A percentile compares a stretch with the other conserved stretches of the same genome.
Evolutionary conservation across 2,888 invertebrate genomes (phyloP).

Genomic region (Xestoiulus laeticollis): DNA sequence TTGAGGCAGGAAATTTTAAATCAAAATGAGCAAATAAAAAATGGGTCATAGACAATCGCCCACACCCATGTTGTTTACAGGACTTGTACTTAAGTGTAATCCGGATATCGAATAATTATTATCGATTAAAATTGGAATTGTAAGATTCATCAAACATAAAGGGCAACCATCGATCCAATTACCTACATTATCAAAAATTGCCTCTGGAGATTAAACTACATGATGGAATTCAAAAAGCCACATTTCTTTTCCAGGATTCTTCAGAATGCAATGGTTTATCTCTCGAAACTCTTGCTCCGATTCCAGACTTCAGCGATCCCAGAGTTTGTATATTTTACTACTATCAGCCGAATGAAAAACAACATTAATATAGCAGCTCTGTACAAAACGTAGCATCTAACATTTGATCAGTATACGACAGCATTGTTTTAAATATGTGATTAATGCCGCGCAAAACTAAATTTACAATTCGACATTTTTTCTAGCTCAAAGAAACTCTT

Average conservation of each 20-base stretch:
- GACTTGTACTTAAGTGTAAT: too few relatives aligned
- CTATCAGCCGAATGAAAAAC: not conserved
- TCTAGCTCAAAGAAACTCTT: slow-evolving; percentile 10
- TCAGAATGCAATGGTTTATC: slow-evolving; percentile 42
- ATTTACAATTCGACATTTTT: not conserved
- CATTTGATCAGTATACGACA: too few relatives aligned
- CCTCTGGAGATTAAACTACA: not conserved
- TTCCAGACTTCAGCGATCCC: slow-evolving; percentile 6
- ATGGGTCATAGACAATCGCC: too few relatives aligned
- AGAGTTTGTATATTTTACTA: not conserved
- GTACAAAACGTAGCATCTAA: too few relatives aligned
- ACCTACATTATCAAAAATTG: too few relatives aligned
- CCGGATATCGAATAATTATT: too few relatives aligned
- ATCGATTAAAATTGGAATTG: too few relatives aligned
- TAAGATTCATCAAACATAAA: too few relatives aligned
- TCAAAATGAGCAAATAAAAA: not conserved
- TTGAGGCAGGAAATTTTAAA: not conserved
- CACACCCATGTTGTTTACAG: too few relatives aligned
- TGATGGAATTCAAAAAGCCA: not conserved
- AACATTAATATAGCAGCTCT: too few relatives aligned
- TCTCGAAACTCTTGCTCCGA: not conserved
- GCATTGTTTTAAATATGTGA: too few relatives aligned
- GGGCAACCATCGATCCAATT: too few relatives aligned
- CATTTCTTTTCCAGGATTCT: not conserved
- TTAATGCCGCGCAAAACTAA: not conserved